Percentiles rank a stretch among this genome's conserved stretches.
These are phyloP conservation scores for Papilio gigon DNA, from an alignment of 2,888 invertebrate genomes.

Conservation along the genomic window DNA sequence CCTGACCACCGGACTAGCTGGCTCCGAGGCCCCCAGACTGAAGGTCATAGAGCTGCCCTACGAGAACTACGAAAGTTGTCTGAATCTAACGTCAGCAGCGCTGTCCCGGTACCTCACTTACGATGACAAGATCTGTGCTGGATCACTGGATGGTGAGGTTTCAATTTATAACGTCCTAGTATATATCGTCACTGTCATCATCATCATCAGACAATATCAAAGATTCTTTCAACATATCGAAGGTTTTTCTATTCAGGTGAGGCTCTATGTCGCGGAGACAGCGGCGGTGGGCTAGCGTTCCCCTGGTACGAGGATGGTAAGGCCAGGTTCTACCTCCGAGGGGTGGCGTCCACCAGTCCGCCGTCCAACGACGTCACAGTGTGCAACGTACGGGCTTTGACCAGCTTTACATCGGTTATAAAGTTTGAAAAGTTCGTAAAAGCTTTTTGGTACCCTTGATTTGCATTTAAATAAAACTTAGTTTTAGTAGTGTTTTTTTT, in stretches of 20 bases:
- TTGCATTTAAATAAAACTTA: too few relatives aligned
- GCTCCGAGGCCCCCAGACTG: conserved; percentile 48
- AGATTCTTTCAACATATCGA: background rate
- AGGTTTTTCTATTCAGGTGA: conserved; percentile 43
- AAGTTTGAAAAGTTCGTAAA: conserved; percentile 50
- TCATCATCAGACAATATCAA: too few relatives aligned
- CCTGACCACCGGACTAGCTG: conserved; percentile 47
- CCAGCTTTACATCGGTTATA: conserved; percentile 51
- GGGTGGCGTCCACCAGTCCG: conserved; percentile 53
- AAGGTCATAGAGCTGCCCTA: conserved; percentile 54
- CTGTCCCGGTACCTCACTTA: conserved; percentile 47
- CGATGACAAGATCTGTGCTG: conserved; percentile 65
- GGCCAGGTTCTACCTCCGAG: conserved; percentile 54
- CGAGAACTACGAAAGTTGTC: conserved; percentile 51
- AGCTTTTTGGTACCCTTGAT: conserved; percentile 31
- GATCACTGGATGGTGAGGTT: conserved; percentile 55
- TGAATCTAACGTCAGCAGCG: conserved; percentile 41
- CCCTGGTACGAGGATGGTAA: conserved; percentile 18
- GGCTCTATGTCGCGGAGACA: conserved; percentile 55
- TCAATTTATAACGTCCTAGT: background rate
- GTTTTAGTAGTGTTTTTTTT: too few relatives aligned
- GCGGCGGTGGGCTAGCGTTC: conserved; percentile 55
- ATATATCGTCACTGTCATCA: background rate
- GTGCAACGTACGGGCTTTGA: conserved; percentile 49
- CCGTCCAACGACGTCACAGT: conserved; percentile 47